A percentile compares a stretch with the other conserved stretches of the same genome.
phyloP scores from a whole-genome alignment of 1,140 invertebrate species.

The Papilio helenus region DNA sequence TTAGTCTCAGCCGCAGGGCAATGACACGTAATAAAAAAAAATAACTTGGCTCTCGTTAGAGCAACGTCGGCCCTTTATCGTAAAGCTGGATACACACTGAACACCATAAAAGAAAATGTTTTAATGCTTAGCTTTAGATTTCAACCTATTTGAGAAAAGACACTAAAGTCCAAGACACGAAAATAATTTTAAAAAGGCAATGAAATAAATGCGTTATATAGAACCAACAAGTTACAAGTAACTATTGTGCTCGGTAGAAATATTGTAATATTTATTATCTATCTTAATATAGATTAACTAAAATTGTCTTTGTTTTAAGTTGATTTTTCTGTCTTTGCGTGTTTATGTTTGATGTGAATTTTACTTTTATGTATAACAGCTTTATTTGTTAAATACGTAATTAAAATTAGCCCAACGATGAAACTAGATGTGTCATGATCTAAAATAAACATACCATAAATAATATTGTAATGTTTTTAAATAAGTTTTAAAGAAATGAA shows the following conservation, averaged over 20 bases:
- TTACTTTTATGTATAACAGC: background rate
- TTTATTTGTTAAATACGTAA: conserved; percentile 18
- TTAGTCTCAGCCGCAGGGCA: conserved; percentile 30
- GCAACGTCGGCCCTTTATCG: conserved; percentile 36
- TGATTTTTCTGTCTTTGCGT: background rate
- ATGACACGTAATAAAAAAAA: conserved; percentile 40
- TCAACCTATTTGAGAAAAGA: too few species aligned
- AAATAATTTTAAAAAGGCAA: too few species aligned
- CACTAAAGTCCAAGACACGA: too few species aligned
- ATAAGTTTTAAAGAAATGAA: background rate
- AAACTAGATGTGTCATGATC: background rate
- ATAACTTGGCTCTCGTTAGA: conserved; percentile 36
- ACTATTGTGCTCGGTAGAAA: too few species aligned
- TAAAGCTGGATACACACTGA: conserved; percentile 4
- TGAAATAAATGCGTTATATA: too few species aligned
- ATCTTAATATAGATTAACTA: too few species aligned
- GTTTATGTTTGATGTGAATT: background rate
- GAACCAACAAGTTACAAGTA: too few species aligned
- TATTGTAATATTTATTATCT: too few species aligned
- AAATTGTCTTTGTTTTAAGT: too few species aligned
- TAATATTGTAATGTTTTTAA: background rate
- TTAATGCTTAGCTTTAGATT: too few species aligned
- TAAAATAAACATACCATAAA: conserved; percentile 25
- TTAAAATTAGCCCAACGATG: conserved; percentile 18
- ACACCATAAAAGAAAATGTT: background rate